A percentile compares a stretch with the other conserved stretches of the same genome.
Evolutionary conservation across 2,797 vertebrate species (phyloP).

Genomic region (Betta splendens): DNA sequence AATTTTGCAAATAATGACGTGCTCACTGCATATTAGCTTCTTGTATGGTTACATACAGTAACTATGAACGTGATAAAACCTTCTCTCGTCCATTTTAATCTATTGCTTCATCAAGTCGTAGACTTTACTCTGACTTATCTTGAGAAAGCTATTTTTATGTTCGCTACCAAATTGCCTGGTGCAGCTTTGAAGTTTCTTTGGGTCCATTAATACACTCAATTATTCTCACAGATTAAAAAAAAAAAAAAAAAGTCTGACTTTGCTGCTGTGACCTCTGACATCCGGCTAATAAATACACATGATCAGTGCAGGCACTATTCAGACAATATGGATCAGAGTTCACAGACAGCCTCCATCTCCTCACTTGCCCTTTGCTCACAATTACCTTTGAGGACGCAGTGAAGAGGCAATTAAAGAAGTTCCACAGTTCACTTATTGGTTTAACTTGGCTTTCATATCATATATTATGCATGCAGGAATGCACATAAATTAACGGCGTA

Average conservation of each 20-base stretch:
- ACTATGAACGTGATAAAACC: no score
- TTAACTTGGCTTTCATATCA: slow-evolving; percentile 53
- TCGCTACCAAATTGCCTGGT: slow-evolving; percentile 48
- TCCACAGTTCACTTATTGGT: slow-evolving; percentile 56
- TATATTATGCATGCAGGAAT: slow-evolving; percentile 62
- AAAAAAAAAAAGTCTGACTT: slow-evolving; percentile 33
- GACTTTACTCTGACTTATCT: no score
- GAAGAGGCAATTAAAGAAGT: slow-evolving; percentile 41
- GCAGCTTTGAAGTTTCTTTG: slow-evolving; percentile 55
- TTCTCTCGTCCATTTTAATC: no score
- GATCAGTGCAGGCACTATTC: not conserved
- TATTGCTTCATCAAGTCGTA: no score
- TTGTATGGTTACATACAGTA: not conserved
- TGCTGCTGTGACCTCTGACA: slow-evolving; percentile 11
- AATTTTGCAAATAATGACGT: no score
- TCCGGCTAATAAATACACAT: not conserved
- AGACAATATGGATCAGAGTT: not conserved
- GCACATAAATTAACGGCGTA: slow-evolving; percentile 73
- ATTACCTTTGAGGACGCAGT: slow-evolving; percentile 17
- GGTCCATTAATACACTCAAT: slow-evolving; percentile 30
- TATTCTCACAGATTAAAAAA: slow-evolving; percentile 31
- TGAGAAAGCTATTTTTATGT: slow-evolving; percentile 2
- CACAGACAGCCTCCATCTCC: no score
- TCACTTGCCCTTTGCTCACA: slow-evolving; percentile 2
- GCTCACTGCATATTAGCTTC: no score